Conservation (phyloP, 1,140 invertebrate genomes). For the Lethrus apterus region DNA sequence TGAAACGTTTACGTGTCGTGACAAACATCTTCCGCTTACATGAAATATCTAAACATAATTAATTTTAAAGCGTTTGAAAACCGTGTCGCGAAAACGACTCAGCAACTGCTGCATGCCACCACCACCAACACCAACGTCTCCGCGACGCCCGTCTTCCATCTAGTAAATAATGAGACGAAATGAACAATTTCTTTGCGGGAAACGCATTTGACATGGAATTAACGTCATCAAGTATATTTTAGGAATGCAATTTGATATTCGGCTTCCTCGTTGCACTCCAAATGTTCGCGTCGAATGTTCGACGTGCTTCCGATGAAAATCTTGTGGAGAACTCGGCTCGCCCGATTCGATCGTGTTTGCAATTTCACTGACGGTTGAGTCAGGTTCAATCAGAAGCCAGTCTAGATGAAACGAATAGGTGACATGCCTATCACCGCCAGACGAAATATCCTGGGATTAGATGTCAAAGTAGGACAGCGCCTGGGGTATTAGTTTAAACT, state of each 20-base stretch:
- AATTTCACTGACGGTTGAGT: slow-evolving; percentile 22
- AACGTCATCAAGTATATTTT: slow-evolving; percentile 17
- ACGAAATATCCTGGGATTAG: slow-evolving; percentile 16
- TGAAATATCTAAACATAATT: no score
- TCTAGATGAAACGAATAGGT: slow-evolving; percentile 24
- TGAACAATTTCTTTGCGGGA: slow-evolving; percentile 8
- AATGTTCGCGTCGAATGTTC: slow-evolving; percentile 12
- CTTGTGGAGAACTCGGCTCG: slow-evolving; percentile 10
- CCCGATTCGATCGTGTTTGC: slow-evolving; percentile 11
- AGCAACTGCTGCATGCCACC: no score
- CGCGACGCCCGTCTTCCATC: no score
- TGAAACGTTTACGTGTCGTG: no score
- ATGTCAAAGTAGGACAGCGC: slow-evolving; percentile 16
- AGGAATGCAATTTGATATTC: slow-evolving; percentile 19
- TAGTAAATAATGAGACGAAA: slow-evolving; percentile 2
- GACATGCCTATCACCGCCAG: slow-evolving; percentile 21
- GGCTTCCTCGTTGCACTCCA: slow-evolving; percentile 15
- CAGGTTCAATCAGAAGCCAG: slow-evolving; percentile 21
- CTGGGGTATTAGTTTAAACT: slow-evolving; percentile 12
- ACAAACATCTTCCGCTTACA: no score
- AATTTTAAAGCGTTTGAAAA: no score
- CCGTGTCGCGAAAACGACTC: no score
- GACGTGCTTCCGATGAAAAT: slow-evolving; percentile 7
- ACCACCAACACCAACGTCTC: no score
- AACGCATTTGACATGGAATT: slow-evolving; percentile 11